Evolutionary conservation across 2,888 invertebrate species (phyloP).

Genomic region (Laspeyria flexula): DNA sequence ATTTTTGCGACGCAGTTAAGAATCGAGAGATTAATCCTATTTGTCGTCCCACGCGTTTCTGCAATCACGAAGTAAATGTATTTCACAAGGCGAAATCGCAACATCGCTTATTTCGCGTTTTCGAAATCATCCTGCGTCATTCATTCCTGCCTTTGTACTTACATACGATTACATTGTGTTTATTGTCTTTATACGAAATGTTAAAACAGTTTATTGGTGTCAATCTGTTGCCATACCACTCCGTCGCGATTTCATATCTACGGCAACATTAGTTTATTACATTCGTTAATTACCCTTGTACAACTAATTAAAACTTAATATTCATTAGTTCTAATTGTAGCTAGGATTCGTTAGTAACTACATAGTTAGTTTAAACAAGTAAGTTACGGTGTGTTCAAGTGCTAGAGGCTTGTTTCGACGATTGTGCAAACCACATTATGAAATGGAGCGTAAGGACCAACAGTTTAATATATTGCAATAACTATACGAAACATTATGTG

Average conservation of each 20-base stretch:
- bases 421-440: slow-evolving; percentile 76
- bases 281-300: slow-evolving; percentile 15
- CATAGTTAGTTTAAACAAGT: slow-evolving; percentile 20
- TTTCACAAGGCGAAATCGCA: slow-evolving; percentile 83
- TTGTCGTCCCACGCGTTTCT: slow-evolving; percentile 82
- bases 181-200: slow-evolving; percentile 50
- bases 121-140: slow-evolving; percentile 84
- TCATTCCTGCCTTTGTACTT: slow-evolving; percentile 71
- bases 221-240: slow-evolving; percentile 33
- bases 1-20: slow-evolving; percentile 57
- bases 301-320: slow-evolving; percentile 11
- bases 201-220: slow-evolving; percentile 46
- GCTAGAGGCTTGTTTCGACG: slow-evolving; percentile 61
- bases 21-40: slow-evolving; percentile 77
- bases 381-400: slow-evolving; percentile 42
- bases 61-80: slow-evolving; percentile 77
- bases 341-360: slow-evolving; percentile 10
- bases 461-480: slow-evolving; percentile 63
- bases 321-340: slow-evolving; percentile 10
- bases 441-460: slow-evolving; percentile 76
- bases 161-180: slow-evolving; percentile 52
- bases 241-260: slow-evolving; percentile 15
- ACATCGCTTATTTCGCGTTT: slow-evolving; percentile 83
- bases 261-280: slow-evolving; percentile 24
- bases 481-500: slow-evolving; percentile 65